phyloP scores from a whole-genome alignment of 2,113 vertebrate species.

The Carassius auratus region DNA sequence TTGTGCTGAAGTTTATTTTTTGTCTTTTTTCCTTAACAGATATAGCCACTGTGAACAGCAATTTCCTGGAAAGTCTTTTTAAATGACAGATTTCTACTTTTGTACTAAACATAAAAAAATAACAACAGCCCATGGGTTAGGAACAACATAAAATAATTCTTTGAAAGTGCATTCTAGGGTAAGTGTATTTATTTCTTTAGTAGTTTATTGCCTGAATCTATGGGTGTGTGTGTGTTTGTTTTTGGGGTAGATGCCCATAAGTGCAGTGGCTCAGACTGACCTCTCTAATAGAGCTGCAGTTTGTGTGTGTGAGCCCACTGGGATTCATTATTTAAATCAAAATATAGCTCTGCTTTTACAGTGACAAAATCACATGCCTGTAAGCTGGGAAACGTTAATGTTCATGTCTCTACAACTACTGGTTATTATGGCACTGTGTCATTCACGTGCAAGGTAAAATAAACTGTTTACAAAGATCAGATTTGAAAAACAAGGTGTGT shows the following conservation, averaged over 20 bases:
- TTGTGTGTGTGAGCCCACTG: neutral
- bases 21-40: neutral
- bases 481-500: neutral
- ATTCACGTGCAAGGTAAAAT: neutral
- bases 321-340: neutral
- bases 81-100: neutral
- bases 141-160: neutral
- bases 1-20: neutral
- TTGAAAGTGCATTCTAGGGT: neutral
- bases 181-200: neutral
- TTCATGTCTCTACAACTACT: neutral
- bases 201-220: neutral
- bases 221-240: neutral
- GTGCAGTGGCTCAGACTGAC: neutral
- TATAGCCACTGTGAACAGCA: neutral
- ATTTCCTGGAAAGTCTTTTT: neutral
- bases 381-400: neutral
- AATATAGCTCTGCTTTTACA: conserved; percentile 8
- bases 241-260: conserved; percentile 1
- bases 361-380: neutral
- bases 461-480: neutral
- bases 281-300: neutral
- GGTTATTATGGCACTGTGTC: neutral
- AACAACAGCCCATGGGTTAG: neutral
- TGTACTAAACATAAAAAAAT: neutral